Evolutionary conservation across 2,888 invertebrate genomes (phyloP).

Genomic region (Pilophorus perplexus): DNA sequence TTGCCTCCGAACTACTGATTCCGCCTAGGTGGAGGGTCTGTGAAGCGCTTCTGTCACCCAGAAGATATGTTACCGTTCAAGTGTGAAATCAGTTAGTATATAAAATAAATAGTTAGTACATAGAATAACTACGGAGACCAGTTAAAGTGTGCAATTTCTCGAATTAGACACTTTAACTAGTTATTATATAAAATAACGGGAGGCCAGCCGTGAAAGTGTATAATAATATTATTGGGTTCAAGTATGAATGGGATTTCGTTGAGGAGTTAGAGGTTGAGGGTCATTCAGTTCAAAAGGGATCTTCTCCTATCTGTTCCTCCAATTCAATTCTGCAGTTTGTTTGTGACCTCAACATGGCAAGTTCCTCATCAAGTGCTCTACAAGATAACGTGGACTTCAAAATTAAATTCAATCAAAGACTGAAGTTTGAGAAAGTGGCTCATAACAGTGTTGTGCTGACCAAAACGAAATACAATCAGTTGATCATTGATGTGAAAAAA

Average conservation of each 20-base stretch:
- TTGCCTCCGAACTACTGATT: too few relatives aligned
- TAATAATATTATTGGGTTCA: constrained; percentile 1
- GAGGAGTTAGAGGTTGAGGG: constrained; percentile 1
- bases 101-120: not conserved
- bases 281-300: constrained; percentile 5
- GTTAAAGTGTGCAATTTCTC: constrained; percentile 11
- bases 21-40: too few relatives aligned
- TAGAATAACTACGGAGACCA: not conserved
- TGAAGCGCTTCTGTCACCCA: too few relatives aligned
- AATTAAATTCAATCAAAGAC: not conserved
- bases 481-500: not conserved
- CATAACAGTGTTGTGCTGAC: constrained; percentile 1
- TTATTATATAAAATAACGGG: constrained; percentile 4
- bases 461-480: not conserved
- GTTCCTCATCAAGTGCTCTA: not conserved
- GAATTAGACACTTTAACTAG: not conserved
- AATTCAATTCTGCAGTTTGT: not conserved
- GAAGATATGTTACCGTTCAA: not conserved
- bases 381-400: not conserved
- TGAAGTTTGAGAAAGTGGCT: not conserved
- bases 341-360: constrained; percentile 14
- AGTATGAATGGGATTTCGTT: constrained; percentile 7
- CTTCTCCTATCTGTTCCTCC: constrained; percentile 3
- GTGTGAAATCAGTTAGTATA: not conserved
- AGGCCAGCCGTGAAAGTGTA: not conserved